Percentiles rank a stretch among this genome's conserved stretches.
These are phyloP conservation scores for Sturnus vulgaris DNA, from an alignment of 2,113 vertebrate species.

Conservation along the genomic window DNA sequence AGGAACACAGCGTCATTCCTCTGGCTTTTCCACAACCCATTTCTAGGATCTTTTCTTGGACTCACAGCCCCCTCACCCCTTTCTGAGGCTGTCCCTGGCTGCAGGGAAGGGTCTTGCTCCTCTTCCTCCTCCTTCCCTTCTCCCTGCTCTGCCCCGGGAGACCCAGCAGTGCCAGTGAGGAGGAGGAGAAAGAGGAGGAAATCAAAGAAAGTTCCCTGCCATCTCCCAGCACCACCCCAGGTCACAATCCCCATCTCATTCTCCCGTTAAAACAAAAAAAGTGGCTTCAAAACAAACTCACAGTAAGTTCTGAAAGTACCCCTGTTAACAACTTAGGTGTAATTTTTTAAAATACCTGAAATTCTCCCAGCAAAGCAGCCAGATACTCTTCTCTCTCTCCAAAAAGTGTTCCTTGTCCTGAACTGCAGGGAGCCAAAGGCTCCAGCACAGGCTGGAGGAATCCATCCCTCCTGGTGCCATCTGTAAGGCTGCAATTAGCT, in stretches of 20 bases:
- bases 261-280: background rate
- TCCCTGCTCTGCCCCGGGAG: background rate
- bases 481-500: background rate
- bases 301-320: background rate
- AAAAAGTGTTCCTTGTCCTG: background rate
- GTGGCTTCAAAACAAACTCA: background rate
- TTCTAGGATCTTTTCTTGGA: background rate
- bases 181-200: background rate
- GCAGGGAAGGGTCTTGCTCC: background rate
- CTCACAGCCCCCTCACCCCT: background rate
- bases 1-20: background rate
- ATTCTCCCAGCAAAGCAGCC: background rate
- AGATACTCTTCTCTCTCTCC: background rate
- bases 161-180: fast-evolving
- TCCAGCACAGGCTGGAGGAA: background rate
- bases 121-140: background rate
- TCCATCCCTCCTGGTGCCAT: background rate
- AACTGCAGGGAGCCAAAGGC: background rate
- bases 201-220: background rate
- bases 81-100: background rate
- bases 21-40: background rate
- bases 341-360: background rate
- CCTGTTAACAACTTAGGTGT: fast-evolving
- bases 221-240: background rate
- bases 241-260: background rate